phyloP scores from a whole-genome alignment of 2,888 invertebrate species.

The Pachliopta kotzebuea region DNA sequence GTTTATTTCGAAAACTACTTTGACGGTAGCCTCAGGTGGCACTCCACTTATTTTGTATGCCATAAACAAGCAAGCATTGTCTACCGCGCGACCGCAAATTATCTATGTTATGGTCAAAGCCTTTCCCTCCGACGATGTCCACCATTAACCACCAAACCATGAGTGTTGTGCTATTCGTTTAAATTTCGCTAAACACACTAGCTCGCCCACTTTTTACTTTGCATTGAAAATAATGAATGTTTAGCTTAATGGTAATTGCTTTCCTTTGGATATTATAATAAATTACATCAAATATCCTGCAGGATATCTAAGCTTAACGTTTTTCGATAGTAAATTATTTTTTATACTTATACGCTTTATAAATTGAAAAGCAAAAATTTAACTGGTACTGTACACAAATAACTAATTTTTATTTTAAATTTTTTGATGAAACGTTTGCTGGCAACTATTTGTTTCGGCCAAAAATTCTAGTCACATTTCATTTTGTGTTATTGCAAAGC shows the following conservation, averaged over 20 bases:
- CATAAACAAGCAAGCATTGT: conserved; percentile 18
- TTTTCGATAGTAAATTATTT: too few relatives aligned
- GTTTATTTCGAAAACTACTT: too few relatives aligned
- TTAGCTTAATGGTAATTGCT: conserved; percentile 5
- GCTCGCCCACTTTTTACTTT: neutral
- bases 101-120: conserved; percentile 29
- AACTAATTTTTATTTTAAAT: too few relatives aligned
- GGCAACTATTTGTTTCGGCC: too few relatives aligned
- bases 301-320: too few relatives aligned
- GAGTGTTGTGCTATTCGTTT: conserved; percentile 31
- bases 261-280: conserved; percentile 12
- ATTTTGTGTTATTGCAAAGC: too few relatives aligned
- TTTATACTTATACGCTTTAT: too few relatives aligned
- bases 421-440: too few relatives aligned
- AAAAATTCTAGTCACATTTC: too few relatives aligned
- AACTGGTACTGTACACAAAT: too few relatives aligned
- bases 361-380: too few relatives aligned
- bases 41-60: conserved; percentile 4
- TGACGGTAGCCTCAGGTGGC: neutral
- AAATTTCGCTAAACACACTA: conserved; percentile 19
- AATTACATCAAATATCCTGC: neutral
- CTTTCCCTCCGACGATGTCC: conserved; percentile 32
- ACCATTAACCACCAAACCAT: conserved; percentile 35
- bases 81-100: conserved; percentile 34
- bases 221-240: conserved; percentile 5